Evolutionary conservation across 2,888 invertebrate species (phyloP).

Genomic region (Lasioglossum figueresi): DNA sequence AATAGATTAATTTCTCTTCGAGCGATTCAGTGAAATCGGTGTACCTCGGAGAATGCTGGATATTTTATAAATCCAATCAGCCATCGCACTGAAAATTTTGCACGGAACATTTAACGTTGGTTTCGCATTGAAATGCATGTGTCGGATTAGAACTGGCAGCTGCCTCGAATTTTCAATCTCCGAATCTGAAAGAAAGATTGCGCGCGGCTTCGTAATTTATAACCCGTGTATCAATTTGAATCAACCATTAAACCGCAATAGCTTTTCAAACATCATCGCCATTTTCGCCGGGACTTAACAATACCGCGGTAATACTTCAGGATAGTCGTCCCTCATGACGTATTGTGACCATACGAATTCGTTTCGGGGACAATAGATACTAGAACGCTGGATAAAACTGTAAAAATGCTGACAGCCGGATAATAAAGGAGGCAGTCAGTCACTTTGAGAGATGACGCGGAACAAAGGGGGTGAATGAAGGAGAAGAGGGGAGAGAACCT

Average conservation of each 20-base stretch:
- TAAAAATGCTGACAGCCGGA: slow-evolving; percentile 84
- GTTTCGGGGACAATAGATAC: slow-evolving; percentile 73
- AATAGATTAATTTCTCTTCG: not conserved
- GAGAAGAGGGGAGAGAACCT: slow-evolving; percentile 50
- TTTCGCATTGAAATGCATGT: not conserved
- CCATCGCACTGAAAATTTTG: not conserved
- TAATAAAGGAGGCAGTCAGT: slow-evolving; percentile 84
- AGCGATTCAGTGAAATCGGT: not conserved
- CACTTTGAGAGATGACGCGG: slow-evolving; percentile 83
- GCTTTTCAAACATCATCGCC: slow-evolving; percentile 32
- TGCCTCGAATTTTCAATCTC: slow-evolving; percentile 9
- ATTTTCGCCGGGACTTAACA: slow-evolving; percentile 30
- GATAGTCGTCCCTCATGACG: slow-evolving; percentile 59
- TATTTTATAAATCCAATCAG: not conserved
- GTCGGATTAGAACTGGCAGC: slow-evolving; percentile 18
- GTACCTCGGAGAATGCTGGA: not conserved
- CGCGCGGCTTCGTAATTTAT: slow-evolving; percentile 40
- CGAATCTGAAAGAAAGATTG: slow-evolving; percentile 14
- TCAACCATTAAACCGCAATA: slow-evolving; percentile 57
- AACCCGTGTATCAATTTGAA: slow-evolving; percentile 34
- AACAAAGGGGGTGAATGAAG: slow-evolving; percentile 76
- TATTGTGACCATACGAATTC: slow-evolving; percentile 73
- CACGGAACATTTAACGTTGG: not conserved
- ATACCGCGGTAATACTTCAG: slow-evolving; percentile 39
- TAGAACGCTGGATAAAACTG: slow-evolving; percentile 81